Evolutionary conservation across 2,113 vertebrate genomes (phyloP), one percentile per base, ranked within the genome.

Genomic region (Actenoides hombroni): DNA sequence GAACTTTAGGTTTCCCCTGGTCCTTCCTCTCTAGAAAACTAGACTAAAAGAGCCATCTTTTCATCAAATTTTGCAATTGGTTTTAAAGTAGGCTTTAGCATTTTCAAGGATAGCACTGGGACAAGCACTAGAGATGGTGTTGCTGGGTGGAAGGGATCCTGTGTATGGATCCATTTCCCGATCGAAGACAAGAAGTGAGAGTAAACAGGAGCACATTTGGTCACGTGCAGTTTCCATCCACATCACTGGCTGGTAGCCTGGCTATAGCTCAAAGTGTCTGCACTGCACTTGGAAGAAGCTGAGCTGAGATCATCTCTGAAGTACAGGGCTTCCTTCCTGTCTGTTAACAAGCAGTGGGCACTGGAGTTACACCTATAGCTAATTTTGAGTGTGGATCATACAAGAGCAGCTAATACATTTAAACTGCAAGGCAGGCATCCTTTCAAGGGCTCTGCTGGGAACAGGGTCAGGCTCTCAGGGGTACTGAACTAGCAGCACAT

Each of bases 381-480:
- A 1, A 4, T 31, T 28, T 35, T 17, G 16, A 42, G 49, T 49
- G 24, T 0, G 17, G 71, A 13, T n/a, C 40, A 1, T 0, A 18
- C 0, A 5, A 13, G n/a, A 54, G 3, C 0, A 56, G 13, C 40
- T 26, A 5, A 10, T 5, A 5, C 5, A 1, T 9, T 46, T 6
- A 0, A 29, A 20, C 3, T 15, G 33, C 69, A 14, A 54, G 65
- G 60, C 85, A 69, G 70, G 42, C 6, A 3, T 4, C 5, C 16
- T 56, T 48, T 3, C 18, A 6, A 29, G 57, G 61, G 37, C 35
- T 28, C 9, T 40, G 16, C 28, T 3, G 48, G 29, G 53, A 49
- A 31, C 9, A 4, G 42, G 54, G 17, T n/a, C 69, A 18, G 76
- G 29, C 51, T 28, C 31, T 51, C 37, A 7, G 56, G 20, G 24